Percentiles rank a stretch among this genome's conserved stretches.
Conservation (phyloP, 2,113 vertebrate species). For the Murina feae region DNA sequence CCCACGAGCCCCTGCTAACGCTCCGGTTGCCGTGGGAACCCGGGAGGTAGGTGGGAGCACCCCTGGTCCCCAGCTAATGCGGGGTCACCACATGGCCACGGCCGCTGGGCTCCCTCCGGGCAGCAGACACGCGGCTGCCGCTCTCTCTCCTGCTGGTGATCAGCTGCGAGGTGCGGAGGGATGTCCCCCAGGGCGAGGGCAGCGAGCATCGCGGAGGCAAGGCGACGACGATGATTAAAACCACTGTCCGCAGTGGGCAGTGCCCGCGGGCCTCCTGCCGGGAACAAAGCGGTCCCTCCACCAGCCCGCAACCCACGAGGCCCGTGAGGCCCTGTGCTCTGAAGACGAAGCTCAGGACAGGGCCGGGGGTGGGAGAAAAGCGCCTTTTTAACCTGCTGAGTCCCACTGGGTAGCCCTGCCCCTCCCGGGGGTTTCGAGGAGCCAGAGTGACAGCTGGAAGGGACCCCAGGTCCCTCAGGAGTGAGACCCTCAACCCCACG, state of each 20-base stretch:
- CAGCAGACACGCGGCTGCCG: neutral
- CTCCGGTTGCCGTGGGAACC: constrained; percentile 34
- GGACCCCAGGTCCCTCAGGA: neutral
- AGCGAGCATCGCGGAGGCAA: neutral
- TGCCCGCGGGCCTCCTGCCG: accelerated
- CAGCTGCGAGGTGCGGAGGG: neutral
- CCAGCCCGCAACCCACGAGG: too few species aligned
- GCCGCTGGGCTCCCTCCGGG: neutral
- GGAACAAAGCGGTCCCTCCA: neutral
- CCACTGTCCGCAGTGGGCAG: neutral
- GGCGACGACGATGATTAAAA: neutral
- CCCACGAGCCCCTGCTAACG: neutral
- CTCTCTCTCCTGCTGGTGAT: neutral
- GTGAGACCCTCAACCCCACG: neutral
- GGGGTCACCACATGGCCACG: neutral
- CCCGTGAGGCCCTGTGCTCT: neutral
- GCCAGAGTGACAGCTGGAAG: neutral
- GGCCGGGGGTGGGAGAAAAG: neutral
- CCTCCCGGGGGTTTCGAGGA: neutral
- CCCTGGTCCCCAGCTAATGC: neutral
- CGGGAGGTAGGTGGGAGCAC: accelerated
- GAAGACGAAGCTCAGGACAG: neutral
- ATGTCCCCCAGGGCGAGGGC: neutral
- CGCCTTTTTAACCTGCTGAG: constrained; percentile 42
- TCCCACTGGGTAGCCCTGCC: neutral